Percentiles rank a stretch among this genome's conserved stretches.
These are phyloP conservation scores for Rhyacichthys aspro DNA, from an alignment of 2,797 vertebrate genomes.

Conservation along the genomic window DNA sequence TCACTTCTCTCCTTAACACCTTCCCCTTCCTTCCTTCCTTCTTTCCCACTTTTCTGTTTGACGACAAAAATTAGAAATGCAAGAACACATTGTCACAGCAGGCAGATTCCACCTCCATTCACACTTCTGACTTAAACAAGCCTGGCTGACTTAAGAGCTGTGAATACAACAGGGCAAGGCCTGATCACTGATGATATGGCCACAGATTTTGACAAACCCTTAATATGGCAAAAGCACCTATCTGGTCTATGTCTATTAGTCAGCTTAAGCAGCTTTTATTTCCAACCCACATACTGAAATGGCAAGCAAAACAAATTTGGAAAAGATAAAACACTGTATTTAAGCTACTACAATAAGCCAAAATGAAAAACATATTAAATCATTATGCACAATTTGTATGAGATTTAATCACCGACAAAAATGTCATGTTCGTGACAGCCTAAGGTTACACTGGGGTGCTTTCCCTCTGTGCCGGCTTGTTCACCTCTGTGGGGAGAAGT, in stretches of 20 bases:
- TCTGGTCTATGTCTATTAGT: too few species aligned
- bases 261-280: neutral
- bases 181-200: constrained; percentile 1
- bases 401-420: neutral
- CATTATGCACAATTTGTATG: neutral
- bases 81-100: constrained; percentile 71
- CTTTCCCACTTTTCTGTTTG: constrained; percentile 52
- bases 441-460: constrained; percentile 27
- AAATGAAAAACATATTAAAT: constrained; percentile 1
- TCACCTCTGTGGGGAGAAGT: constrained; percentile 30
- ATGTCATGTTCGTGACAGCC: constrained; percentile 17
- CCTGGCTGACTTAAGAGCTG: constrained; percentile 23
- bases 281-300: neutral
- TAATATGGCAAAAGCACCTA: too few species aligned
- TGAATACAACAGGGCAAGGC: constrained; percentile 10
- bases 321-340: constrained; percentile 7
- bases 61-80: constrained; percentile 69
- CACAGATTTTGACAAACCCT: too few species aligned
- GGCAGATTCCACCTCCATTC: constrained; percentile 68
- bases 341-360: neutral
- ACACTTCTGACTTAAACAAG: constrained; percentile 58
- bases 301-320: neutral
- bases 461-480: constrained; percentile 19
- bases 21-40: constrained; percentile 64
- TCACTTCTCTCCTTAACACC: constrained; percentile 63